Conservation (phyloP, 2,797 vertebrate species). For the Cheirogaleus major region DNA sequence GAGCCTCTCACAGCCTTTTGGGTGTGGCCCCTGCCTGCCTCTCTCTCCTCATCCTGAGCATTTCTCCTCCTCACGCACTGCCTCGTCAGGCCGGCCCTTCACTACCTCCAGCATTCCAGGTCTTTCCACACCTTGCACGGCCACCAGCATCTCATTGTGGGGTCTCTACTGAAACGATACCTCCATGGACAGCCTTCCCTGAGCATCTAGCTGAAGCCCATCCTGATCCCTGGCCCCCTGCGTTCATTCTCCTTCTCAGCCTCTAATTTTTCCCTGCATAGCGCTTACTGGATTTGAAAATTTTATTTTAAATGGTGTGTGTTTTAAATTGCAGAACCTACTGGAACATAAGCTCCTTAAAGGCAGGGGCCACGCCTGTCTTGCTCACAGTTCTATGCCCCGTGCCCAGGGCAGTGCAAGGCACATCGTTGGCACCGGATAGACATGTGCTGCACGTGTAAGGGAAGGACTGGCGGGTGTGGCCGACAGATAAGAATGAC, state of each 20-base stretch:
- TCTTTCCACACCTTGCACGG: not conserved
- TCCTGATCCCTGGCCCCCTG: rapidly evolving
- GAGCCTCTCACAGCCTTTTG: not conserved
- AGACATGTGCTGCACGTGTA: no score
- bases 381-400: not conserved
- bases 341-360: not conserved
- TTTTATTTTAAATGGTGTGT: not conserved
- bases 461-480: not conserved
- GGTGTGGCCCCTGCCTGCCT: not conserved
- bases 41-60: not conserved
- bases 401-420: not conserved
- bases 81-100: not conserved
- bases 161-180: not conserved
- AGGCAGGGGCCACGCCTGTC: not conserved
- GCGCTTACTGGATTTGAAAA: not conserved
- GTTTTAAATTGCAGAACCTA: not conserved
- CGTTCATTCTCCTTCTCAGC: not conserved
- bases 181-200: not conserved
- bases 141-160: not conserved
- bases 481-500: not conserved
- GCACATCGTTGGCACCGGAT: not conserved
- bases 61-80: not conserved
- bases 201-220: not conserved
- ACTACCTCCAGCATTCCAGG: not conserved
- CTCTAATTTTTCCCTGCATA: not conserved